Percentiles rank a stretch among this genome's conserved stretches.
These are phyloP conservation scores for Rattus rattus DNA, from an alignment of 2,113 vertebrate species.

Conservation along the genomic window DNA sequence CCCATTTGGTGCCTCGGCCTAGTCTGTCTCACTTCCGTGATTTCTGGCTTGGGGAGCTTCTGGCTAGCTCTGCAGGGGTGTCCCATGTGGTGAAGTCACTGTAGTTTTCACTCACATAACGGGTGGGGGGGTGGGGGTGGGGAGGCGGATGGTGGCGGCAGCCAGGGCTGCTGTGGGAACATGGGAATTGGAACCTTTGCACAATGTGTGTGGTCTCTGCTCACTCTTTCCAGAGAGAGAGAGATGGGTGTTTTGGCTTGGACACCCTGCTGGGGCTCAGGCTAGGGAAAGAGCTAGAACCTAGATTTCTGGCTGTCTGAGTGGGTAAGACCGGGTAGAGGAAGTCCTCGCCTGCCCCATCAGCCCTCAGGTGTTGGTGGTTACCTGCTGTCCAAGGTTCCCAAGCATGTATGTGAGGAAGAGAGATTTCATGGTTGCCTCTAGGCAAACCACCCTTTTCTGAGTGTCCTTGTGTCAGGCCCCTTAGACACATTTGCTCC, in stretches of 20 bases:
- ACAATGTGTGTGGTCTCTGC: not conserved
- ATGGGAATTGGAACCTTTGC: not conserved
- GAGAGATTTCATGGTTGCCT: not conserved
- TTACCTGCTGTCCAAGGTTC: not conserved
- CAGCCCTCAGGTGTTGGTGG: not conserved
- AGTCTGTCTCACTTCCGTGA: not conserved
- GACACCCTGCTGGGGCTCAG: not conserved
- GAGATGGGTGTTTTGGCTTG: not conserved
- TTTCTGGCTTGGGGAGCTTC: not conserved
- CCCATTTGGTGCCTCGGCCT: no score
- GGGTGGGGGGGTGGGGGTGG: not conserved
- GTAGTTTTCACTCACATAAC: not conserved
- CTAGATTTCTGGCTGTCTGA: not conserved
- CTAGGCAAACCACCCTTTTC: not conserved
- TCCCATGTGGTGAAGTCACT: not conserved
- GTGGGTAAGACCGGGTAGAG: not conserved
- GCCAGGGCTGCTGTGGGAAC: not conserved
- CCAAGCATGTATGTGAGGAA: rapidly evolving
- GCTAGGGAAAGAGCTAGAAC: not conserved
- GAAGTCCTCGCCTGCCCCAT: not conserved
- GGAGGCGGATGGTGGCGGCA: not conserved
- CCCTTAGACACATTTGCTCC: not conserved
- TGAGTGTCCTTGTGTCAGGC: not conserved
- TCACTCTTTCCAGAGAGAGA: not conserved
- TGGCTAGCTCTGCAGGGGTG: not conserved